A percentile compares a stretch with the other conserved stretches of the same genome.
These are phyloP conservation scores for Zaprionus lineosus DNA, from an alignment of 2,888 invertebrate species.

Conservation along the genomic window DNA sequence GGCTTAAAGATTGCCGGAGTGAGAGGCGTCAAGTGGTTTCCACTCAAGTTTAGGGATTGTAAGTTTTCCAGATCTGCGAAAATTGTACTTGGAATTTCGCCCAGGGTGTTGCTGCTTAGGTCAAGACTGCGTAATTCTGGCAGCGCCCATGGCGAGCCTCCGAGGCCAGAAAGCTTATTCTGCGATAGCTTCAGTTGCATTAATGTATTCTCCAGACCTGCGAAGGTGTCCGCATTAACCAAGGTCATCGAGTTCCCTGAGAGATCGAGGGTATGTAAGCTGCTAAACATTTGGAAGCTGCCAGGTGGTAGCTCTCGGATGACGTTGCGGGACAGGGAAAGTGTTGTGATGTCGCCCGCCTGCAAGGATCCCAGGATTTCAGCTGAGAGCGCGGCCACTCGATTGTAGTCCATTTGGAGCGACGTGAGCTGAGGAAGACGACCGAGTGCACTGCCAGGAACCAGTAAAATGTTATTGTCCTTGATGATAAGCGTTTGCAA, in stretches of 20 bases:
- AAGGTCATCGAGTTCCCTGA: conserved; percentile 90
- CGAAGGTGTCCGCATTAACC: conserved; percentile 89
- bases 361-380: conserved; percentile 89
- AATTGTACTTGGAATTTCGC: conserved; percentile 87
- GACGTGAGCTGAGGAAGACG: conserved; percentile 89
- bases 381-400: conserved; percentile 92
- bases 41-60: conserved; percentile 89
- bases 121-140: conserved; percentile 88
- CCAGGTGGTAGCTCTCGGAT: conserved; percentile 92
- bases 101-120: conserved; percentile 90
- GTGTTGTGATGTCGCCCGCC: conserved; percentile 87
- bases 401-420: conserved; percentile 92
- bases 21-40: conserved; percentile 87
- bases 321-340: conserved; percentile 92
- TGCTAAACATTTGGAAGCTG: conserved; percentile 91
- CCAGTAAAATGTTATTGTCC: conserved; percentile 93
- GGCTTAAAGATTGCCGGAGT: conserved; percentile 88
- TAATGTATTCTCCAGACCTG: conserved; percentile 89
- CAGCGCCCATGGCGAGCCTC: conserved; percentile 86
- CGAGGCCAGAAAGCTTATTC: conserved; percentile 88
- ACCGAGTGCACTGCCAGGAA: conserved; percentile 92
- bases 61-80: conserved; percentile 87
- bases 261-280: conserved; percentile 88
- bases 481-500: conserved; percentile 90
- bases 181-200: conserved; percentile 88